Evolutionary conservation across 2,888 invertebrate species (phyloP).

Genomic region (Andrena haemorrhoa): DNA sequence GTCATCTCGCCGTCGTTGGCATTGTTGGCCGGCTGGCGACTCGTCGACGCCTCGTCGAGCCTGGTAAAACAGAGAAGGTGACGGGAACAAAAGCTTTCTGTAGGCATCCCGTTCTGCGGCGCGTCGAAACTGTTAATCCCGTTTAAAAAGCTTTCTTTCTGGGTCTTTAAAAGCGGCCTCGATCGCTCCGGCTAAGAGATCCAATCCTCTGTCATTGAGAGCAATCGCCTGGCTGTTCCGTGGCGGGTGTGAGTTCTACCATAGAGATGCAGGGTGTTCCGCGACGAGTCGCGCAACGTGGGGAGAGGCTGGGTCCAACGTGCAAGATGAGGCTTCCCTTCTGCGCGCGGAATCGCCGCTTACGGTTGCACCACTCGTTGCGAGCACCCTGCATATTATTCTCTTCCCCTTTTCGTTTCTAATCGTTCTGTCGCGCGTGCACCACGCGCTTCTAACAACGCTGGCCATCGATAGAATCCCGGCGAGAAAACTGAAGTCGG

Average conservation of each 20-base stretch:
- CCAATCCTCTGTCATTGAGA: constrained; percentile 63
- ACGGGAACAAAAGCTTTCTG: constrained; percentile 62
- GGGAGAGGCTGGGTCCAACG: no score
- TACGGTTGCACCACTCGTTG: no score
- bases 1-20: constrained; percentile 73
- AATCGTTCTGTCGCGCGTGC: constrained; percentile 8
- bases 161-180: constrained; percentile 40
- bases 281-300: no score
- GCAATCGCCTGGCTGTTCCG: constrained; percentile 33
- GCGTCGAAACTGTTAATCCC: constrained; percentile 22
- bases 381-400: background rate
- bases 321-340: no score
- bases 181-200: constrained; percentile 67
- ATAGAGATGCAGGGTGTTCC: background rate
- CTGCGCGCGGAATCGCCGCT: no score
- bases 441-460: constrained; percentile 13
- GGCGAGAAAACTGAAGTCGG: constrained; percentile 28
- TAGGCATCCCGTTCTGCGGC: constrained; percentile 16
- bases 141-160: constrained; percentile 11
- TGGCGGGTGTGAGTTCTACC: background rate
- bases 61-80: constrained; percentile 75
- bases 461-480: constrained; percentile 14
- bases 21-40: constrained; percentile 78
- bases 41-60: constrained; percentile 82
- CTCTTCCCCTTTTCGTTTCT: constrained; percentile 11